Base-by-base conservation (phyloP, 2,797 vertebrate genomes). In the Emys orbicularis region DNA sequence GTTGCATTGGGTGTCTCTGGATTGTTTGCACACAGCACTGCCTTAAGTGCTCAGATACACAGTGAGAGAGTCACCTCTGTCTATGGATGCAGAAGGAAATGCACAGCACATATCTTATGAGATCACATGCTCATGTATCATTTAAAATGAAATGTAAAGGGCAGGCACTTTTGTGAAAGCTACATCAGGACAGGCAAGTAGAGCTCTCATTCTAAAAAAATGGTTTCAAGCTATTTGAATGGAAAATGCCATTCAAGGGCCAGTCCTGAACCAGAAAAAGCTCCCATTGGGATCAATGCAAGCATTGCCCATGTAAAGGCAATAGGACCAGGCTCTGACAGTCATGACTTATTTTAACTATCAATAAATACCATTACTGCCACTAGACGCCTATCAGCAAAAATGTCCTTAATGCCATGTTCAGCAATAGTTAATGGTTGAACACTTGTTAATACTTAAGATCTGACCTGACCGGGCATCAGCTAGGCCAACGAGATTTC, bases 221-320 rank as follows among this genome's bases (percentile, higher is more conserved):
- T 76, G 72, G 11, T 92, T 94, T 57, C 77, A 82, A 89, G 54
- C 61, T 44, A 94, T 83, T 82, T 91, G 93, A 97, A 96, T 84
- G 47, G 61, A 84, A 68, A 1, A 6, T 31, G 31, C 8, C 41
- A 37, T 25, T 87, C 57, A 44, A 47, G 6, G 41, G 37, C 72
- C 72, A n/a, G n/a, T n/a, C n/a, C n/a, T n/a, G n/a, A n/a, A n/a
- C n/a, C n/a, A 84, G 89, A 95, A 87, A 92, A 79, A 86, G 88
- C 53, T 93, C 85, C 37, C n/a, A 19, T 59, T 4, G 90, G 61
- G 65, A 59, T 79, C 56, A 29, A 27, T n/a, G 83, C 87, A 61
- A 89, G 12, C 23, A 1, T 27, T 47, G 41, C 72, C 72, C 13
- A 4, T 8, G 23, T 0, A 0, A 87, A 47, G 72, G 77, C 90